Percentiles rank a stretch among this genome's conserved stretches.
Conservation (phyloP, 2,888 invertebrate species). For the Drosophila subquinaria region DNA sequence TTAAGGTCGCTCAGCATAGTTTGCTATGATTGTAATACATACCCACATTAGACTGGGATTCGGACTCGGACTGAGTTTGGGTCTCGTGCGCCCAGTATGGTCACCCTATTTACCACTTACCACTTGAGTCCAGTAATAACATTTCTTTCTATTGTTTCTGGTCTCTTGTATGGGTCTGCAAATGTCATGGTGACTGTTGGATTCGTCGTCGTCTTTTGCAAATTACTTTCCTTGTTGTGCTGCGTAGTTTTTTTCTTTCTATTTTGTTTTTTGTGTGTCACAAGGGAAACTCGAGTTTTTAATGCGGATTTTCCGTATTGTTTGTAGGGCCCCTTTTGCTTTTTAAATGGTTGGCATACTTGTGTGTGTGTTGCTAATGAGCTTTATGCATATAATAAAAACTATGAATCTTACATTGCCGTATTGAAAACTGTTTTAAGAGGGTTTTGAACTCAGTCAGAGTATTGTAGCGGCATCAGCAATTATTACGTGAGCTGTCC, state of each 20-base stretch:
- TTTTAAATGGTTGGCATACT: constrained; percentile 34
- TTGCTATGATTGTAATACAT: constrained; percentile 66
- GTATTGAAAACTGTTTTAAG: constrained; percentile 51
- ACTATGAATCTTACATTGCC: constrained; percentile 25
- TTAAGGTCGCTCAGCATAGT: constrained; percentile 74
- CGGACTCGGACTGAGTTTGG: constrained; percentile 7
- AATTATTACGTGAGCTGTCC: constrained; percentile 8
- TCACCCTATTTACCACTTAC: constrained; percentile 20
- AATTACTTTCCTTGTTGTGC: constrained; percentile 76
- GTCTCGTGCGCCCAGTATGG: constrained; percentile 29
- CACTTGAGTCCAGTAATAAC: constrained; percentile 61
- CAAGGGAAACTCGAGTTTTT: constrained; percentile 73
- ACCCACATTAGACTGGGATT: constrained; percentile 34
- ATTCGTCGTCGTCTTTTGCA: constrained; percentile 36
- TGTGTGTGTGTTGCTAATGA: constrained; percentile 57
- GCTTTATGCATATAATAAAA: constrained; percentile 37
- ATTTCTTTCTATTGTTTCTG: constrained; percentile 62
- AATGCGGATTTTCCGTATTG: constrained; percentile 75
- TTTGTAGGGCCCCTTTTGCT: constrained; percentile 46
- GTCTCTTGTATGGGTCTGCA: constrained; percentile 43
- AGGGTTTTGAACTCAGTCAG: constrained; percentile 34
- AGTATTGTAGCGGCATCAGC: neutral
- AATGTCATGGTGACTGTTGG: constrained; percentile 73
- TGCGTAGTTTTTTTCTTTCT: constrained; percentile 35
- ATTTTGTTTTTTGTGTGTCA: constrained; percentile 61